A percentile compares a stretch with the other conserved stretches of the same genome.
Conservation (phyloP, 2,113 vertebrate species). For the Hyperopisus bebe region DNA sequence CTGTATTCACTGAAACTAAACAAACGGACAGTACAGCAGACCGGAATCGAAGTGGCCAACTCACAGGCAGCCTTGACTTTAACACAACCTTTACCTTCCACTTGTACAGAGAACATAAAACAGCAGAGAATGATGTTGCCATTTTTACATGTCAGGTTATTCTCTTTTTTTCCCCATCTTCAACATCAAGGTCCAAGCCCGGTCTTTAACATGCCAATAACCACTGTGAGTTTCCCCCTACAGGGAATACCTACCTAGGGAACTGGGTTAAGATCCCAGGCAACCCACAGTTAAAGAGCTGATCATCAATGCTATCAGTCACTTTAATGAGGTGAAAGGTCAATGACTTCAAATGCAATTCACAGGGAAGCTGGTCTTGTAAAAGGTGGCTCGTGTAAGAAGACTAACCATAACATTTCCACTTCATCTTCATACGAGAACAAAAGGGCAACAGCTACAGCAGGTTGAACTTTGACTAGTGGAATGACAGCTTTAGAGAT, state of each 20-base stretch:
- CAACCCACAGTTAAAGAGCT: not conserved
- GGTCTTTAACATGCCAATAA: not conserved
- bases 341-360: not conserved
- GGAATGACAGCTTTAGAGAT: constrained; percentile 26
- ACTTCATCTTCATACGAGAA: not conserved
- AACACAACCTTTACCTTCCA: constrained; percentile 10
- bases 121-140: not conserved
- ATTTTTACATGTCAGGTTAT: not conserved
- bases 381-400: constrained; percentile 18
- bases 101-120: not conserved
- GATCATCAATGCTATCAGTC: not conserved
- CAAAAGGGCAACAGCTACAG: constrained; percentile 22
- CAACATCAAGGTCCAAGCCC: not conserved
- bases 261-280: not conserved
- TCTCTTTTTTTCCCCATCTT: not conserved
- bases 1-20: constrained; percentile 43
- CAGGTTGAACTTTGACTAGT: constrained; percentile 18
- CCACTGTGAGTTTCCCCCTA: not conserved
- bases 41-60: constrained; percentile 20
- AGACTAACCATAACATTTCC: not conserved
- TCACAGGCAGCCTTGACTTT: constrained; percentile 25
- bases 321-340: not conserved
- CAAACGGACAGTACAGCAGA: constrained; percentile 43
- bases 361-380: constrained; percentile 3
- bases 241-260: not conserved